Evolutionary conservation across 2,888 invertebrate genomes (phyloP), one percentile per base, ranked within the genome.

Genomic region (Lasioglossum vierecki): DNA sequence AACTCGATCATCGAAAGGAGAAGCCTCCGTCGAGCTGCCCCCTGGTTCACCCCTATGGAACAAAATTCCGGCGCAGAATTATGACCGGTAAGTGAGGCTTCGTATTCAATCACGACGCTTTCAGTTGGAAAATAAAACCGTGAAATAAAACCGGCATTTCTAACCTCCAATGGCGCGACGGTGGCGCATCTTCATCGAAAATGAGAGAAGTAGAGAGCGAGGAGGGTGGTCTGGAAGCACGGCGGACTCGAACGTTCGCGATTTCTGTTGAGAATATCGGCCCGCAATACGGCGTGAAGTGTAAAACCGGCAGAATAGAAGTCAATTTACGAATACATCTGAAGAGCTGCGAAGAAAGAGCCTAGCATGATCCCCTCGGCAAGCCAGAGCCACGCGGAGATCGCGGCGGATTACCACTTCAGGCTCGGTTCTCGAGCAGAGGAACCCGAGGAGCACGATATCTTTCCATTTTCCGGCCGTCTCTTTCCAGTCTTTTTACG

Each of bases 391-490:
- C 75, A 70, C 49, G 76, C 70, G 30, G 73, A 70, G 77, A 86
- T 83, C 80, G 82, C 71, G 63, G 22, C 30, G 88, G 88, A 90
- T 89, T 89, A 90, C 80, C 72, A 74, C 63, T 79, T 77, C 80
- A 30, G 72, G 72, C 85, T 74, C 81, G 75, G 81, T 49, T 57
- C 75, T 60, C 41, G 46, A 76, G 85, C 68, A 74, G 73, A 79
- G 82, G 70, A 76, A 73, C 73, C 76, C 84, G 70, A 82, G 74
- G 74, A 80, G 82, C 82, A 78, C 83, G 91, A 88, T 84, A 83
- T 79, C 84, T 89, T 88, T 79, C 90, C 84, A 91, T 88, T 89
- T 88, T 76, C 86, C 76, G 41, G 71, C 77, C 49, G 49, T 79
- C 78, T 68, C 72, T 68, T 44, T 76, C 60, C 70, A 66, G 76